Base-by-base conservation (phyloP, 2,113 vertebrate species). In the Oreotrochilus melanogaster region DNA sequence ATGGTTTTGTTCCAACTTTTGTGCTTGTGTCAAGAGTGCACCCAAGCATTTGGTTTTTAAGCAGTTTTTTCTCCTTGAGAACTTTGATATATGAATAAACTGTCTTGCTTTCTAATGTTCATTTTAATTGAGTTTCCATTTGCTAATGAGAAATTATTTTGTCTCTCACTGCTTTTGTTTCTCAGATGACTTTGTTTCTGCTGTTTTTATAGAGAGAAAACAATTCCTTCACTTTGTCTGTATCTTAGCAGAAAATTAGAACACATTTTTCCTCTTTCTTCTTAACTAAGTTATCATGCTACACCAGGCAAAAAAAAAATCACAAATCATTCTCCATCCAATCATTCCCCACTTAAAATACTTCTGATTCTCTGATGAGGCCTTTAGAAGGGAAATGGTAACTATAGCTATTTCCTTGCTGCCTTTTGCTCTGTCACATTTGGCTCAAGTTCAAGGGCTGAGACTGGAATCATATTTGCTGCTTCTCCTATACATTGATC, bases 81-180 rank as follows among this genome's bases (percentile, higher is more conserved):
- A 18, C 80, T 58, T 75, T 74, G 30, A n/a, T 71, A 15, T 22
- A 30, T 39, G 25, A 50, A 30, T 56, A 74, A 22, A 39, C 42
- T 90, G 30, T 61, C 18, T 79, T 86, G 10, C 8, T 86, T 94
- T 85, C 7, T 51, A 57, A 57, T 39, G 5, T 47, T 93, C 13
- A n/a, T 86, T 64, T 78, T 70, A 75, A 74, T 27, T 74, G 25
- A 33, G 7, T 48, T 87, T 93, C 86, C 42, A n/a, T 37, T 18
- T 57, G 37, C 25, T 86, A 74, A 22, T 85, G 21, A 62, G n/a
- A 89, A 91, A 71, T 83, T 60, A 35, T 73, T 91, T 87, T 78
- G 9, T 74, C 30, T 87, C 30, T 78, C 11, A 30, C 8, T 78
- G 21, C 24, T 78, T 80, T 81, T 67, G 7, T 62, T 89, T 85